These are phyloP conservation scores for Myrmecobius fasciatus DNA, from an alignment of 2,113 vertebrate species.

Conservation along the genomic window DNA sequence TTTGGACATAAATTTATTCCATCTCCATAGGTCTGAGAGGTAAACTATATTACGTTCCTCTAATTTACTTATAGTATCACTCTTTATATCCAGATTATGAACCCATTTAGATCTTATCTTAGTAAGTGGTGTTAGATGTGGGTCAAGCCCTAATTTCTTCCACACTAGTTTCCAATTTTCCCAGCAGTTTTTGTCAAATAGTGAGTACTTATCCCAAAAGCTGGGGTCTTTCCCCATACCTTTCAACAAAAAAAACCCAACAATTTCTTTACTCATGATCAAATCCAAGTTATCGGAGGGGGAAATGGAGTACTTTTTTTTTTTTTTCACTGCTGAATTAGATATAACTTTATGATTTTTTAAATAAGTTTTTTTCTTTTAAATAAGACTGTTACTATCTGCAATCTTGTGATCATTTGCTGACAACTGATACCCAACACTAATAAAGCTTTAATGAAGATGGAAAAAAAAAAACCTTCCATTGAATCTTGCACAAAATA, in stretches of 20 bases:
- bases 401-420: neutral
- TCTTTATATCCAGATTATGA: too few relatives aligned
- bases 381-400: neutral
- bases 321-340: neutral
- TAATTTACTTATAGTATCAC: too few relatives aligned
- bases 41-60: too few relatives aligned
- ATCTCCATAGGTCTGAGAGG: too few relatives aligned
- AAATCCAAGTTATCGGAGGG: neutral
- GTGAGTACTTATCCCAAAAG: too few relatives aligned
- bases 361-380: neutral
- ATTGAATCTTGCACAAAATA: slow-evolving; percentile 36
- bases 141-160: too few relatives aligned
- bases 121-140: too few relatives aligned
- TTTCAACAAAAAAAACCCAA: neutral
- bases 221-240: neutral
- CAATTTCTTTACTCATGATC: neutral
- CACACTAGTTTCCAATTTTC: too few relatives aligned
- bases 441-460: slow-evolving; percentile 40
- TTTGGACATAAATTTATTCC: too few relatives aligned
- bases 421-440: slow-evolving; percentile 31
- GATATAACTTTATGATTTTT: neutral
- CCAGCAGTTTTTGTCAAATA: too few relatives aligned
- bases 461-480: neutral
- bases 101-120: too few relatives aligned
- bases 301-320: neutral